Conservation (phyloP, 2,797 vertebrate species). For the Cyclopterus lumpus region DNA sequence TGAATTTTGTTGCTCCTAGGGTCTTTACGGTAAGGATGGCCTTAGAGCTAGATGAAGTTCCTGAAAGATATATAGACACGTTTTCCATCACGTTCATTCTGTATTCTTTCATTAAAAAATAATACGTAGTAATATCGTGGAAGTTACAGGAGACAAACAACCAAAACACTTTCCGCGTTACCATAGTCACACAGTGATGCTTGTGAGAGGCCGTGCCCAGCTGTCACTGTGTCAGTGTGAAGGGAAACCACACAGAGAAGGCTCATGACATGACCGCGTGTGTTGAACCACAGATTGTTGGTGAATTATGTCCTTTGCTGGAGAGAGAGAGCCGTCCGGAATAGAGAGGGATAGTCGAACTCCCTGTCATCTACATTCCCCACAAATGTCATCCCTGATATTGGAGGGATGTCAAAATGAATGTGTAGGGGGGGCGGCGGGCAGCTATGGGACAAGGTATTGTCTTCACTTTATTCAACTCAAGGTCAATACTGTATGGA, state of each 20-base stretch:
- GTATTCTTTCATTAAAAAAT: neutral
- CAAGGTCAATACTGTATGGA: conserved; percentile 47
- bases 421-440: too few species aligned
- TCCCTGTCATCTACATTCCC: too few species aligned
- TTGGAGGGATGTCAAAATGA: too few species aligned
- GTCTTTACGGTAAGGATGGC: neutral
- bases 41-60: neutral
- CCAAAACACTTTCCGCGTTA: too few species aligned
- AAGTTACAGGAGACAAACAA: neutral
- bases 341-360: too few species aligned
- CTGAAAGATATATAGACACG: neutral
- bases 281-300: neutral
- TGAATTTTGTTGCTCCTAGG: neutral
- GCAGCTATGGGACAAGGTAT: conserved; percentile 20
- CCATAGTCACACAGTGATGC: too few species aligned
- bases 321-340: neutral
- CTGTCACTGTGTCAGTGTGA: neutral
- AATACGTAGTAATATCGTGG: neutral
- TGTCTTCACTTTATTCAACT: conserved; percentile 50
- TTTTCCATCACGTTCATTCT: neutral
- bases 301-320: neutral
- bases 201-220: neutral
- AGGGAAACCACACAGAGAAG: neutral
- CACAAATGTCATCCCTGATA: too few species aligned
- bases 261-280: neutral